Base-by-base conservation (phyloP, 2,113 vertebrate species). In the Psittacula cyanocephala region DNA sequence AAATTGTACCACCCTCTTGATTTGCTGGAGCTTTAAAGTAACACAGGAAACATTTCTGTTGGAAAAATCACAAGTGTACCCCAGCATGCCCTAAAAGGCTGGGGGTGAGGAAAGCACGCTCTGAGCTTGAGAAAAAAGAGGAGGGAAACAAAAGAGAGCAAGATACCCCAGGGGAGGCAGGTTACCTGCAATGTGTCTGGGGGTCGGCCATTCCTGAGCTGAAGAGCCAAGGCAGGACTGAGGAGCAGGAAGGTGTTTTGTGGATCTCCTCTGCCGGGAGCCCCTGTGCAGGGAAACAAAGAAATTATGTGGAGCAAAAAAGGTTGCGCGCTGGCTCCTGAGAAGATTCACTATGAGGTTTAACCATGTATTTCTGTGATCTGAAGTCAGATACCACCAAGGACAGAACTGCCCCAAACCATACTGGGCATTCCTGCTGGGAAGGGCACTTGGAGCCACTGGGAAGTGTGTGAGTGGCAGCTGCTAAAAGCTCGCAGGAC, bases 271-370 rank as follows among this genome's bases (percentile, higher is more conserved):
- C 65, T 25, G 53, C 39, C 1, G 0, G 3, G 1, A 33, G 25
- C 6, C 18, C 35, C 69, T 10, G 0, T 0, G 0, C 75, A 9
- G 9, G 47, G 17, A 31, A 13, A 27, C 3, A 35, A 4, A 33
- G 9, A 14, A 35, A 31, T 2, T 1, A 12, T 2, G 3, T 11
- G 23, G 46, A 20, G 0, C 0, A 2, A 20, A 41, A 20, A 25
- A 7, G 49, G 35, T 18, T 12, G 25, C 33, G 33, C 7, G 33
- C 62, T 68, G 88, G 11, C 25, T 55, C 39, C 62, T 28, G 59
- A 37, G n/a, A 31, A 43, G 37, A 53, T 18, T 59, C 64, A 29
- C 23, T n/a, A 2, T 9, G 31, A 37, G 60, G 15, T 3, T 81
- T 14, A 44, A 5, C 6, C 13, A 5, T 0, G 18, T 12, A 3